Evolutionary conservation across 2,888 invertebrate species (phyloP).

Genomic region (Stenchaetothrips biformis): DNA sequence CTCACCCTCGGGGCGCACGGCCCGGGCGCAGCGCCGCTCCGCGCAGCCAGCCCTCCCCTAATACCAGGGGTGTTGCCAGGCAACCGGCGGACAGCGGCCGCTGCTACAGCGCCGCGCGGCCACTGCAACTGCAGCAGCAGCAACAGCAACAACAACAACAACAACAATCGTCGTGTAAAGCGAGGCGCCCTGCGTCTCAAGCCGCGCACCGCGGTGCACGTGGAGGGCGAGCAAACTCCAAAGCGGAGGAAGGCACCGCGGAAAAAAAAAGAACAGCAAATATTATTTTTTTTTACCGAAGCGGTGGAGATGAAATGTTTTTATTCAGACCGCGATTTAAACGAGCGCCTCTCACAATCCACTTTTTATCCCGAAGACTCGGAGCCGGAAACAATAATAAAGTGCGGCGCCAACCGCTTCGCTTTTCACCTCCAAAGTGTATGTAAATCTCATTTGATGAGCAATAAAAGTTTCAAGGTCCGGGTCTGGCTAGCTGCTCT

Average conservation of each 20-base stretch:
- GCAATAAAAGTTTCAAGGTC: conserved; percentile 21
- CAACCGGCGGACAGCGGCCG: background rate
- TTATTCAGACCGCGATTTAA: no score
- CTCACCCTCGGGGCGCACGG: background rate
- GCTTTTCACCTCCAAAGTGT: background rate
- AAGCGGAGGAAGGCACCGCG: background rate
- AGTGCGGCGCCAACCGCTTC: background rate
- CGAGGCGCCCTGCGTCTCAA: no score
- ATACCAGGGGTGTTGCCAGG: conserved; percentile 13
- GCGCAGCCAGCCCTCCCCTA: background rate
- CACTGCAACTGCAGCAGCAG: background rate
- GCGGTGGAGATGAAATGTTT: background rate
- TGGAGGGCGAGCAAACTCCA: no score
- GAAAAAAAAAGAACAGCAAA: background rate
- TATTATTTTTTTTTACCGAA: no score
- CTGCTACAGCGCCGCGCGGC: background rate
- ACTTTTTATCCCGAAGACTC: background rate
- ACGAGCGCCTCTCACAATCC: no score
- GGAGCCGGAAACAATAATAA: background rate
- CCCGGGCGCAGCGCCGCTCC: background rate
- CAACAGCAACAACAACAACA: background rate
- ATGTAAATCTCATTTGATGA: conserved; percentile 3
- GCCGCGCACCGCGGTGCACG: no score
- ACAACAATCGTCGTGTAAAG: background rate
- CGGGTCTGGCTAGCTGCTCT: background rate